Percentiles rank a stretch among this genome's conserved stretches.
Conservation (phyloP, 1,140 invertebrate genomes). For the Heliconius nattereri region DNA sequence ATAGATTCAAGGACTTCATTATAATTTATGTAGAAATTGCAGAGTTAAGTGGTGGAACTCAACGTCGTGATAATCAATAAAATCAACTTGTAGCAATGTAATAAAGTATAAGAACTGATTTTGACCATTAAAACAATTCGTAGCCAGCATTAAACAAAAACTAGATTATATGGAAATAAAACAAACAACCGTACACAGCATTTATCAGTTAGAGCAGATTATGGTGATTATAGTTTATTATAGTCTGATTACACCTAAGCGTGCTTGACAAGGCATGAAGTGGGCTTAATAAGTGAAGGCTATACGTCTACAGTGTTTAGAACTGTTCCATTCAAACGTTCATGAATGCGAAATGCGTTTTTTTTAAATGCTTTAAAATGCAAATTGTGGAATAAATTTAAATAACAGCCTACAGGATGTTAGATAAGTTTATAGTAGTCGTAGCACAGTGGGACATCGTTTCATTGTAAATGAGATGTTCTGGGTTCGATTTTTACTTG, state of each 20-base stretch:
- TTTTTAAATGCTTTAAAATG: background rate
- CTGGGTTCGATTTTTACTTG: no score
- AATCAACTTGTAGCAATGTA: no score
- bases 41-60: background rate
- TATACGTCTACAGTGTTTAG: conserved; percentile 16
- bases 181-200: background rate
- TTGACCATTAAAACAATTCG: no score
- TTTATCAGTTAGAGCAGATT: conserved; percentile 9
- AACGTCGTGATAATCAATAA: background rate
- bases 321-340: background rate
- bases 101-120: no score
- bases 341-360: background rate
- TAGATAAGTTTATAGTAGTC: no score
- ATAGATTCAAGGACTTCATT: background rate
- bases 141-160: background rate
- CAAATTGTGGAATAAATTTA: background rate
- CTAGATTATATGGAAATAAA: background rate
- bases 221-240: conserved; percentile 23
- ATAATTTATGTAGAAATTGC: background rate
- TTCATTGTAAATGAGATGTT: no score
- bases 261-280: conserved; percentile 32
- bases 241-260: conserved; percentile 23
- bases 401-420: background rate
- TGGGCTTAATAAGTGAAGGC: conserved; percentile 25
- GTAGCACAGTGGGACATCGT: no score